Base-by-base conservation (phyloP, 2,888 invertebrate species). In the Melikaiella ostensackeni region DNA sequence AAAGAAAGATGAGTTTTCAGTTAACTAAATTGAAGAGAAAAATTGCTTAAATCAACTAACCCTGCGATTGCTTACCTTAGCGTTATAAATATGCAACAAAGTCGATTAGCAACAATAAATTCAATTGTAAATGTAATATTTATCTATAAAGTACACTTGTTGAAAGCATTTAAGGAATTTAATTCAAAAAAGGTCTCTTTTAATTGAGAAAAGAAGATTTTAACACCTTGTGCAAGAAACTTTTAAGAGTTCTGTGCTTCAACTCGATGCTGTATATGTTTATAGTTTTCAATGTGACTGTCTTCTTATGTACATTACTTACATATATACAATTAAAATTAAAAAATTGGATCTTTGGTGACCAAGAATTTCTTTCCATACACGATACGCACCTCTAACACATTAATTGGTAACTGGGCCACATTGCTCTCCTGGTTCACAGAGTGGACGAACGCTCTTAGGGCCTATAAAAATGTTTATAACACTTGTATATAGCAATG, bases 381-480 rank as follows among this genome's bases (percentile, higher is more conserved):
- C 21, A 74, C 62, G 76, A 74, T 79, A 90, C 90, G 81, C 94
- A 97, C 97, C 96, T 94, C 95, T 95, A 89, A 96, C 94, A 92
- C 97, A 97, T 82, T 95, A 96, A 35, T 96, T 96, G 6, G 96
- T 96, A 76, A 94, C 93, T 30, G 95, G 95, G 91, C 97, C 96
- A 87, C 97, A 97, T 46, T 94, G 93, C 70, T 95, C 94, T 81
- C 96, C 97, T 50, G 95, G 94, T 77, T 96, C 95, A 89, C 97
- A 97, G 86, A 97, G 96, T 0, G 89, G 88, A 77, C 91, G 91
- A 50, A 84, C 87, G 42, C 33, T 70, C 50, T 70, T 70, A 1
- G 84, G 35, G 79, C 76, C 83, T 81, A 77, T 13, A 81, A 82
- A 70, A 75, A 21, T 21, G 2, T 21, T 55, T 9, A 4, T 55